Evolutionary conservation across 92 coral and sea anemone species (phyloP).

Genomic region (Epizoanthus scotinus): DNA sequence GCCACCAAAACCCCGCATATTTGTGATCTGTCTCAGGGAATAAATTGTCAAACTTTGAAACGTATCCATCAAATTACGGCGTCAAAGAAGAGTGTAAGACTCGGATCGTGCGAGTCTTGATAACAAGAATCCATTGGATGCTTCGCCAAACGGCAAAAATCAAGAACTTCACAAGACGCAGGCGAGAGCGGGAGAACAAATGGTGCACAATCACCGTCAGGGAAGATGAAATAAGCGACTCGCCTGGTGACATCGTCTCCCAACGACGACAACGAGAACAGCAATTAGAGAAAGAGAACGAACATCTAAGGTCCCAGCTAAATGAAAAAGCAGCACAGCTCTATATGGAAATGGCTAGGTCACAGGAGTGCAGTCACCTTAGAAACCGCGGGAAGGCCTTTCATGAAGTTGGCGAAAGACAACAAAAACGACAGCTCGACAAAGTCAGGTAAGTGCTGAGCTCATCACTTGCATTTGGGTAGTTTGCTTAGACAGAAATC

Average conservation of each 20-base stretch:
- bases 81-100: slow-evolving; percentile 3
- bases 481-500: not conserved
- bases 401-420: not conserved
- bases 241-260: slow-evolving; percentile 23
- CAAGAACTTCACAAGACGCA: not conserved
- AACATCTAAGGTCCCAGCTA: not conserved
- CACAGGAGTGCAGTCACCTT: not conserved
- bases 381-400: not conserved
- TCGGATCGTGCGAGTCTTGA: not conserved
- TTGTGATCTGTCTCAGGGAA: too few species aligned
- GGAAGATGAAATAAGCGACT: not conserved
- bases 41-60: too few species aligned
- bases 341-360: not conserved
- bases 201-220: slow-evolving; percentile 1
- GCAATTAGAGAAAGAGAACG: not conserved
- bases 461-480: not conserved
- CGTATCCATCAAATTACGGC: not conserved
- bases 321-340: not conserved
- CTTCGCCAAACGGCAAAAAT: not conserved
- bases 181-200: not conserved
- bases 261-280: not conserved
- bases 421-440: not conserved
- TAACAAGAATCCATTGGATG: not conserved
- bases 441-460: not conserved
- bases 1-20: too few species aligned